Conservation (phyloP, 2,797 vertebrate species). For the Cryptoblepharus egeriae region DNA sequence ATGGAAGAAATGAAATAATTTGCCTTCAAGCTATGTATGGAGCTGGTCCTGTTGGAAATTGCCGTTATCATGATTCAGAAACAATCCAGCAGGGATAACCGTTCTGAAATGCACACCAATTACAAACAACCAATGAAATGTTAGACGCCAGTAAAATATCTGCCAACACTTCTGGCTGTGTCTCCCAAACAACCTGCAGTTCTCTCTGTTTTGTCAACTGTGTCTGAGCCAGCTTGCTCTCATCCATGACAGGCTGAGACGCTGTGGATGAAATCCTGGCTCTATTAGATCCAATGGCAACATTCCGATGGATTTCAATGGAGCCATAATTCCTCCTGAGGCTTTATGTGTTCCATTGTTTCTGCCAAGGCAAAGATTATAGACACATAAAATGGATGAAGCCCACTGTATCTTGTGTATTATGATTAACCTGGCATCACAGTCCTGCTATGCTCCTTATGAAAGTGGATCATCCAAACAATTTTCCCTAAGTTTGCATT, state of each 20-base stretch:
- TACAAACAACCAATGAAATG: slow-evolving; percentile 21
- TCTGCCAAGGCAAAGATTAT: slow-evolving; percentile 37
- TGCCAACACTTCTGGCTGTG: not conserved
- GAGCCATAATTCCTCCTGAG: slow-evolving; percentile 26
- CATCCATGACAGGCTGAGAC: slow-evolving; percentile 1
- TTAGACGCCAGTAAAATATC: slow-evolving; percentile 26
- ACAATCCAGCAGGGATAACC: slow-evolving; percentile 9
- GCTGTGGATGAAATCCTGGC: slow-evolving; percentile 22
- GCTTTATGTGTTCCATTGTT: slow-evolving; percentile 15
- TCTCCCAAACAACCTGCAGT: not conserved
- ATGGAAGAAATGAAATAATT: not conserved
- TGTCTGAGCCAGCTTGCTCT: not conserved
- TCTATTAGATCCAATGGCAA: slow-evolving; percentile 24
- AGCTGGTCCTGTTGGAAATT: not conserved
- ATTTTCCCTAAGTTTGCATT: not conserved
- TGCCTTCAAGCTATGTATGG: slow-evolving; percentile 10
- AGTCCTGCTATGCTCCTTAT: slow-evolving; percentile 9
- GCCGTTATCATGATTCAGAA: slow-evolving; percentile 12
- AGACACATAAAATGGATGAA: slow-evolving; percentile 39
- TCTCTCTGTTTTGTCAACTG: slow-evolving; percentile 18
- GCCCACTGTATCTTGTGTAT: slow-evolving; percentile 17
- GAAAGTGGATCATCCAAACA: not conserved
- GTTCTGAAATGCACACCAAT: slow-evolving; percentile 23
- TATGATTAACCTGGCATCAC: slow-evolving; percentile 3
- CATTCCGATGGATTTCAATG: slow-evolving; percentile 34